Evolutionary conservation across 2,888 invertebrate species (phyloP).

Genomic region (Aphidoletes aphidimyza): DNA sequence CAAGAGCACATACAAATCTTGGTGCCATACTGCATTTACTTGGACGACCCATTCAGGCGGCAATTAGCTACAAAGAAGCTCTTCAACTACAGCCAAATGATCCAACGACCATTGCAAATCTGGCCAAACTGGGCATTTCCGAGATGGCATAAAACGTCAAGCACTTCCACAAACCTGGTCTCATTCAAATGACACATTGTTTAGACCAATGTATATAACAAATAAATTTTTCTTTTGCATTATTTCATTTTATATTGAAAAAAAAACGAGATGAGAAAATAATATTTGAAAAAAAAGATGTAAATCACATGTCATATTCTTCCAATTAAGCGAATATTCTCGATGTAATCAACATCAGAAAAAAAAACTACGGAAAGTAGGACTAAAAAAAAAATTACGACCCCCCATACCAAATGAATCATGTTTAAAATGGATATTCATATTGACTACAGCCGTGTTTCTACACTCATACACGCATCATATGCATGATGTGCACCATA

Average conservation of each 20-base stretch:
- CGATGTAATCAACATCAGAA: constrained; percentile 9
- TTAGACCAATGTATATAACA: background rate
- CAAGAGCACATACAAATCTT: constrained; percentile 91
- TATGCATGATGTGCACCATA: background rate
- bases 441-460: constrained; percentile 38
- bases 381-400: background rate
- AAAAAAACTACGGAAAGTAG: background rate
- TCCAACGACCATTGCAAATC: constrained; percentile 86
- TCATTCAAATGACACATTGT: too few relatives aligned
- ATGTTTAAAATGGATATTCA: background rate
- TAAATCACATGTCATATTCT: constrained; percentile 44
- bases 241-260: background rate
- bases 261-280: background rate
- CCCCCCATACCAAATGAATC: background rate
- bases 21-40: constrained; percentile 95
- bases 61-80: constrained; percentile 85
- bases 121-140: constrained; percentile 74
- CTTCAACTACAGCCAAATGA: constrained; percentile 89
- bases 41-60: constrained; percentile 89
- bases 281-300: background rate
- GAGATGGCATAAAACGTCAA: constrained; percentile 44
- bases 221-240: background rate
- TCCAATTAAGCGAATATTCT: constrained; percentile 2
- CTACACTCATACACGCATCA: background rate
- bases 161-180: background rate